phyloP scores from a whole-genome alignment of 2,797 vertebrate genomes.

The Parauchenoglanis punctatus region DNA sequence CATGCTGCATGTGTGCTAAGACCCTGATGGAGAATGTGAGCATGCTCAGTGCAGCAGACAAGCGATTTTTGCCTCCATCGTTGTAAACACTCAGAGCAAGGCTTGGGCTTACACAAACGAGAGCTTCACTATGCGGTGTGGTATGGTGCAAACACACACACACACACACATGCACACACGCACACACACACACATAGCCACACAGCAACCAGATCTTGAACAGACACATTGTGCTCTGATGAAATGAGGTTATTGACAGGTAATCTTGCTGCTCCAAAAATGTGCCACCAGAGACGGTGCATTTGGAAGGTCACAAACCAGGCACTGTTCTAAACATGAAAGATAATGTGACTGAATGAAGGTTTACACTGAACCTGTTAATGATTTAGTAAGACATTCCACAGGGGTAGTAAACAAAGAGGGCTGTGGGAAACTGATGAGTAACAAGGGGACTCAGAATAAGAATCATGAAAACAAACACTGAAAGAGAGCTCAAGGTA shows the following conservation, averaged over 20 bases:
- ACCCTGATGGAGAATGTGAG: conserved; percentile 63
- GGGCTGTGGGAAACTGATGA: conserved; percentile 7
- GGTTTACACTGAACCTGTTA: background rate
- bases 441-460: background rate
- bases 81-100: conserved; percentile 57
- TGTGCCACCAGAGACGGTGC: conserved; percentile 6
- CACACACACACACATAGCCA: too few species aligned
- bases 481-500: background rate
- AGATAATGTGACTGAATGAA: background rate
- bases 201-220: background rate
- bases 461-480: conserved; percentile 3
- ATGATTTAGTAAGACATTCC: background rate
- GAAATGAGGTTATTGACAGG: conserved; percentile 12
- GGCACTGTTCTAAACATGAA: background rate
- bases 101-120: conserved; percentile 33
- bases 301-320: conserved; percentile 29
- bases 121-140: conserved; percentile 8
- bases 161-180: background rate
- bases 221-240: background rate
- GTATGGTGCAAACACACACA: background rate
- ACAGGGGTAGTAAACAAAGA: background rate
- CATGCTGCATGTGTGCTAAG: conserved; percentile 59
- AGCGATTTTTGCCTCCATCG: conserved; percentile 63
- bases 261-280: background rate
- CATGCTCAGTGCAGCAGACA: conserved; percentile 70